Evolutionary conservation across 2,113 vertebrate genomes (phyloP).

Genomic region (Phoxinus phoxinus): DNA sequence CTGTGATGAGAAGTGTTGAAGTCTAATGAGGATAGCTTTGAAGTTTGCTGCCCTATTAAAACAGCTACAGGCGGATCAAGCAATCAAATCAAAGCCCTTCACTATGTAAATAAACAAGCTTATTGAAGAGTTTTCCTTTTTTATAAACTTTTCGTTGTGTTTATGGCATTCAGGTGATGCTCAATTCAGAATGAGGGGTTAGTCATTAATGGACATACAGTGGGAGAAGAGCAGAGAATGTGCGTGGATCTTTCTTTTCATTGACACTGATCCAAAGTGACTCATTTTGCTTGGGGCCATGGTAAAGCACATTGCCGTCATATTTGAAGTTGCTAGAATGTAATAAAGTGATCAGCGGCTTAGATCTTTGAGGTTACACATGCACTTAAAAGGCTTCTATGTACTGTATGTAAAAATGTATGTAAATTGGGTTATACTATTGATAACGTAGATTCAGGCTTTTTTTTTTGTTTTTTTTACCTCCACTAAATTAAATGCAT

Average conservation of each 20-base stretch:
- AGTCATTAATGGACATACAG: neutral
- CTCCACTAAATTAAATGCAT: neutral
- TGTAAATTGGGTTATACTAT: neutral
- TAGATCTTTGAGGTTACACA: neutral
- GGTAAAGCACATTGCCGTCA: neutral
- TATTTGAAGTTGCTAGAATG: neutral
- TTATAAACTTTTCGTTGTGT: neutral
- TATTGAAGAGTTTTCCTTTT: neutral
- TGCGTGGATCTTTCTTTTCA: neutral
- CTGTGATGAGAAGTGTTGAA: constrained; percentile 1
- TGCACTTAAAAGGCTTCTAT: neutral
- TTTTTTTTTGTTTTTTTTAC: no score
- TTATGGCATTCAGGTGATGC: neutral
- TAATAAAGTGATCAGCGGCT: neutral
- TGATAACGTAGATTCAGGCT: neutral
- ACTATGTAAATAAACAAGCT: constrained; percentile 5
- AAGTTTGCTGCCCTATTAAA: constrained; percentile 30
- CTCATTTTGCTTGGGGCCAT: neutral
- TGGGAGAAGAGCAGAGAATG: neutral
- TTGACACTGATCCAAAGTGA: neutral
- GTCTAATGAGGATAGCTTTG: constrained; percentile 28
- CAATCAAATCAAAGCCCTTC: neutral
- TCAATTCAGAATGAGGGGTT: neutral
- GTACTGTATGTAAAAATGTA: neutral
- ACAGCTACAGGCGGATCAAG: constrained; percentile 1